These are phyloP conservation scores for Aphelocoma californica DNA, from an alignment of 2,797 vertebrate species.

Conservation along the genomic window DNA sequence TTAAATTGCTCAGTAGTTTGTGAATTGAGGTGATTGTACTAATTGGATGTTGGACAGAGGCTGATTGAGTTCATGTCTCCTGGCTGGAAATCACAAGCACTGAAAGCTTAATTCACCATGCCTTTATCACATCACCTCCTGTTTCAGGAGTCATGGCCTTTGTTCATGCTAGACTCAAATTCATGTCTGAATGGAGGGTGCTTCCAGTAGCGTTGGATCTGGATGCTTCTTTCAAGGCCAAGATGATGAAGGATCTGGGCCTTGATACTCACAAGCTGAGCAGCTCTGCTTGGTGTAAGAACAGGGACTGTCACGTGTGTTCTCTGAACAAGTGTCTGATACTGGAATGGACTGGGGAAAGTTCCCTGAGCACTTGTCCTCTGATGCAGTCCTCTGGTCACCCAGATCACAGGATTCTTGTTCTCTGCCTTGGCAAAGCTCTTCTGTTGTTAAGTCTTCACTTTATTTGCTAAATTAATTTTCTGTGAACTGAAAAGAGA, in stretches of 20 bases:
- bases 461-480: neutral
- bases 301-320: rapidly evolving
- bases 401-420: rapidly evolving
- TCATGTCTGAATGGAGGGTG: neutral
- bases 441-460: neutral
- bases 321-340: neutral
- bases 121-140: neutral
- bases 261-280: rapidly evolving
- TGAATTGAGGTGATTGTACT: neutral
- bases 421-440: neutral
- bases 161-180: neutral
- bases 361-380: neutral
- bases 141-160: neutral
- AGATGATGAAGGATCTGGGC: neutral
- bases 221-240: neutral
- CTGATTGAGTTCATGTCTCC: neutral
- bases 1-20: neutral
- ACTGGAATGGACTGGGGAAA: neutral
- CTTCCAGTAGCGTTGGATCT: neutral
- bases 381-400: neutral
- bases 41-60: neutral
- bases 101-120: neutral
- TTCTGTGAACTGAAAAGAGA: neutral
- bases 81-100: neutral
- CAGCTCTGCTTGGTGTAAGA: neutral